Percentiles rank a stretch among this genome's conserved stretches.
Evolutionary conservation across 2,113 vertebrate species (phyloP).

Genomic region (Engraulis encrasicolus): DNA sequence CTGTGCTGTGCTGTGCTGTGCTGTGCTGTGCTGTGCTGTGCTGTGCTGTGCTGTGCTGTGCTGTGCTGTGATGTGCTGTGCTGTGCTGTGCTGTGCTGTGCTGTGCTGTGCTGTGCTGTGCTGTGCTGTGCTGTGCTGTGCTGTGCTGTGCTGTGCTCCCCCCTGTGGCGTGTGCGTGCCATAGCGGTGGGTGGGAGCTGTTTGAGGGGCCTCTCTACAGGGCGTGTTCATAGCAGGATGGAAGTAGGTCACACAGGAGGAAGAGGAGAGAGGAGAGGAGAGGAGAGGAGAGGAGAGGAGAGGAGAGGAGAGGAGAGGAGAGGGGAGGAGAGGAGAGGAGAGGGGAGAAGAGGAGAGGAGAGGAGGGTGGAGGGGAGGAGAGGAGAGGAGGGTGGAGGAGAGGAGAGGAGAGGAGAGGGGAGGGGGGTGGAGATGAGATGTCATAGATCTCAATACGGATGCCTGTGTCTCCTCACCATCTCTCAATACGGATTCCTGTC

Average conservation of each 20-base stretch:
- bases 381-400: too few species aligned
- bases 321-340: not conserved
- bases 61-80: too few species aligned
- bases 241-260: not conserved
- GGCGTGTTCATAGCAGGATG: not conserved
- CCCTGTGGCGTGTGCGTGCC: slow-evolving; percentile 43
- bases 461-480: not conserved
- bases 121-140: not conserved
- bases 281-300: not conserved
- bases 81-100: slow-evolving; percentile 1
- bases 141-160: slow-evolving; percentile 48
- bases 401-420: too few species aligned
- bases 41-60: too few species aligned
- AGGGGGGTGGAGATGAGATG: not conserved
- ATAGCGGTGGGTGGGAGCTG: not conserved
- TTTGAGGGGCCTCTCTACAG: not conserved
- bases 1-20: too few species aligned
- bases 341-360: not conserved
- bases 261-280: not conserved
- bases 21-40: too few species aligned
- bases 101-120: slow-evolving; percentile 12
- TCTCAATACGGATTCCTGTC: not conserved
- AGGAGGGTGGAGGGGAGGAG: too few species aligned
- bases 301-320: not conserved
- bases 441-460: not conserved